Base-by-base conservation (phyloP, 2,113 vertebrate genomes). In the Motacilla tschutschensis region DNA sequence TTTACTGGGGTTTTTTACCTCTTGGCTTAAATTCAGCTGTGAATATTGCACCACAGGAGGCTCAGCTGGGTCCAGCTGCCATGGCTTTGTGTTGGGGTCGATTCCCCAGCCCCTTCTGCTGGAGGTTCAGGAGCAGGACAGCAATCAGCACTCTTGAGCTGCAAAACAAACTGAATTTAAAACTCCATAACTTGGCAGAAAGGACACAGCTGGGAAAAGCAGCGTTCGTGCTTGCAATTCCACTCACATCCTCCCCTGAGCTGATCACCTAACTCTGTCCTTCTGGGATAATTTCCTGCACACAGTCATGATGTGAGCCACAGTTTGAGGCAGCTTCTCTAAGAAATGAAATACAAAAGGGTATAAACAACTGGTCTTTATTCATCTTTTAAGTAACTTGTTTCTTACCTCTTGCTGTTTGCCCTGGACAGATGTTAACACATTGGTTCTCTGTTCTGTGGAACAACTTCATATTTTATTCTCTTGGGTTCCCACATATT, bases 251-350 rank as follows among this genome's bases (percentile, higher is more conserved):
- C 48, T 89, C 33, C 69, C 5, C 0, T 3, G 41, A 70, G 73
- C 62, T 71, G 76, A 63, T 80, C 85, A 33, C 66, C 70, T 53
- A 41, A 64, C 69, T 87, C 53, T 72, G 79, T 48, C 83, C 87
- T 93, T 88, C 69, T 85, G 73, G 73, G 80, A 57, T 53, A 35
- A 85, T 85, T 91, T 83, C 73, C 83, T 83, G 72, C 60, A 57
- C 60, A 22, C 62, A 72, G 60, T 5, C 69, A 24, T n/a, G 53
- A 40, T 35, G 35, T 17, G 29, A 91, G 46, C 12, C 41, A 36
- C 4, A 4, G n/a, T 75, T 50, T 53, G n/a, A 91, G 83, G 70
- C 73, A 93, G 83, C 38, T 64, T 55, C 26, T 58, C 29, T 60
- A 28, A 65, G 33, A 55, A 85, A 57, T 3, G 4, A 70, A 80